Percentiles rank a stretch among this genome's conserved stretches.
phyloP scores from a whole-genome alignment of 1,140 invertebrate species.

The Telenomus remus region DNA sequence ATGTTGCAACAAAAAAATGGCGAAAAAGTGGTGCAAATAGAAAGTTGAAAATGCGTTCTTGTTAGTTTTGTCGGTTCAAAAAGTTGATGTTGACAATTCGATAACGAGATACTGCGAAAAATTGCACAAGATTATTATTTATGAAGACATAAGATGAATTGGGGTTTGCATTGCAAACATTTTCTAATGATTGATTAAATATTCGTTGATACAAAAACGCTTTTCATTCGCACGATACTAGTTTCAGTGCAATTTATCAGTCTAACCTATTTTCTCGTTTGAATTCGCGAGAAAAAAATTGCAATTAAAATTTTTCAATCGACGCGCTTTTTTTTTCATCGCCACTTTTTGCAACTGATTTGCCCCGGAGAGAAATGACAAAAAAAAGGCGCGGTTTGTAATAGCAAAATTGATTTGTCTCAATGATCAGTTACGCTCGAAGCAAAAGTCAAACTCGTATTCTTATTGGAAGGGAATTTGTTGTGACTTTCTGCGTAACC shows the following conservation, averaged over 20 bases:
- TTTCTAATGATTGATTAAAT: constrained; percentile 12
- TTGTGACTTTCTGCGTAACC: constrained; percentile 16
- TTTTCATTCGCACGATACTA: too few species aligned
- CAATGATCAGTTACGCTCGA: constrained; percentile 13
- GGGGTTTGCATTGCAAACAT: constrained; percentile 3
- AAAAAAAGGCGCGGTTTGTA: not conserved
- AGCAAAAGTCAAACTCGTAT: constrained; percentile 18
- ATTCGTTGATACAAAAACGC: not conserved
- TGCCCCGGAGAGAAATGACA: not conserved
- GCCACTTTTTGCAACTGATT: too few species aligned
- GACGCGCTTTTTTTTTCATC: too few species aligned
- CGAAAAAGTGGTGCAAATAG: too few species aligned
- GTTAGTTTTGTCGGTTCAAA: too few species aligned
- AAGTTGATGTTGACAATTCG: too few species aligned
- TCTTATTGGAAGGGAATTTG: constrained; percentile 37
- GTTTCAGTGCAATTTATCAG: too few species aligned
- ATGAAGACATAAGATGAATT: not conserved
- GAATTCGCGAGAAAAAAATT: too few species aligned
- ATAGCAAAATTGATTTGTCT: constrained; percentile 7
- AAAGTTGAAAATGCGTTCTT: too few species aligned
- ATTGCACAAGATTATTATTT: constrained; percentile 3
- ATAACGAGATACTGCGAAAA: not conserved
- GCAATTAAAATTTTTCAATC: too few species aligned
- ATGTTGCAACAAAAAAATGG: too few species aligned
- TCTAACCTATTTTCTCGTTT: too few species aligned